Evolutionary conservation across 1,140 invertebrate species (phyloP).

Genomic region (Lethocerus indicus): DNA sequence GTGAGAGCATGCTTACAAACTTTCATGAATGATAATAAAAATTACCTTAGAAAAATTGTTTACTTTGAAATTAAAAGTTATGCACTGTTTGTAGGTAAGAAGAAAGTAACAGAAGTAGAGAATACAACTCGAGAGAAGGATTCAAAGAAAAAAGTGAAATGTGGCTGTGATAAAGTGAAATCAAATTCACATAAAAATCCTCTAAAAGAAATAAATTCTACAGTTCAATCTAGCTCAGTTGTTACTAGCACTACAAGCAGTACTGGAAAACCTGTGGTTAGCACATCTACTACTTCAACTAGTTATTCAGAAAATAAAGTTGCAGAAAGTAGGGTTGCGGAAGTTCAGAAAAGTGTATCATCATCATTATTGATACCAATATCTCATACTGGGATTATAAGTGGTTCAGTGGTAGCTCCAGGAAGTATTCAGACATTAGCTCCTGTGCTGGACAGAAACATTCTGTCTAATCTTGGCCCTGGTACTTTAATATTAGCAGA

Average conservation of each 20-base stretch:
- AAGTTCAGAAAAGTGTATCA: too few species aligned
- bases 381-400: slow-evolving; percentile 4
- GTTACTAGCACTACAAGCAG: background rate
- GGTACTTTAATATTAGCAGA: slow-evolving; percentile 14
- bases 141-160: slow-evolving; percentile 5
- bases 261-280: background rate
- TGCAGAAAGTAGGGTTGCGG: too few species aligned
- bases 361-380: background rate
- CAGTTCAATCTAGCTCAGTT: background rate
- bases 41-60: too few species aligned
- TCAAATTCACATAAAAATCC: slow-evolving; percentile 1
- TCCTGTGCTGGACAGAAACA: slow-evolving; percentile 10
- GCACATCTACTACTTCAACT: too few species aligned
- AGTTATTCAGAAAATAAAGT: too few species aligned
- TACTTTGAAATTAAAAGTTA: too few species aligned
- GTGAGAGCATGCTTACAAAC: too few species aligned
- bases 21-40: too few species aligned
- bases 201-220: slow-evolving; percentile 2
- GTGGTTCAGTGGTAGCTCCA: slow-evolving; percentile 5
- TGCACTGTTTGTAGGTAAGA: too few species aligned
- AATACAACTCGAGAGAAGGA: background rate
- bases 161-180: slow-evolving; percentile 3
- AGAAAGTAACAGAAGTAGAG: too few species aligned
- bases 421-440: slow-evolving; percentile 7
- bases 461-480: slow-evolving; percentile 10